A percentile compares a stretch with the other conserved stretches of the same genome.
phyloP scores from a whole-genome alignment of 2,888 invertebrate genomes.

The Blera fallax region DNA sequence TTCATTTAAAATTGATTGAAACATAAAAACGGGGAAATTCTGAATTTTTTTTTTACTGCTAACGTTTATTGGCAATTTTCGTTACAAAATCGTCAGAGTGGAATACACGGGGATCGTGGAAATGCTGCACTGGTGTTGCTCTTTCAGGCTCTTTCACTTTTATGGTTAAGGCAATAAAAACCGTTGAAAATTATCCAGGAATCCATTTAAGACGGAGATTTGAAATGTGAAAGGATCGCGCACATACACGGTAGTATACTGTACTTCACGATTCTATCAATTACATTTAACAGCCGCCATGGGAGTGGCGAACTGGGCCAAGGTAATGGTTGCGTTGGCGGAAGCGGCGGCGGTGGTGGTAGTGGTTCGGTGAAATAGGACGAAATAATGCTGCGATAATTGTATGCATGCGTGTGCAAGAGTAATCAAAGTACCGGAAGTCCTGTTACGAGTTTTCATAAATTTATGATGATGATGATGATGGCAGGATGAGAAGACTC shows the following conservation, averaged over 20 bases:
- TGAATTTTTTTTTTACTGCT: slow-evolving; percentile 17
- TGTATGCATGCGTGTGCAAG: slow-evolving; percentile 58
- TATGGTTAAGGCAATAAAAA: slow-evolving; percentile 40
- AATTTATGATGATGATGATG: slow-evolving; percentile 42
- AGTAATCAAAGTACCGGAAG: slow-evolving; percentile 58
- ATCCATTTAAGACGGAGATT: slow-evolving; percentile 62
- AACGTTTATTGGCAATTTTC: slow-evolving; percentile 62
- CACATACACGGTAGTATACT: slow-evolving; percentile 32
- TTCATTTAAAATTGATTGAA: slow-evolving; percentile 68
- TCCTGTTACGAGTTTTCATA: slow-evolving; percentile 37
- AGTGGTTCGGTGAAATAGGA: not conserved
- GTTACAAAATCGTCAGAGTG: slow-evolving; percentile 17
- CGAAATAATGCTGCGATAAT: slow-evolving; percentile 35
- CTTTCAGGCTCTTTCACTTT: slow-evolving; percentile 38
- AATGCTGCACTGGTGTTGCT: not conserved
- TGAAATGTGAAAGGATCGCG: slow-evolving; percentile 54
- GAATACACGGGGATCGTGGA: not conserved
- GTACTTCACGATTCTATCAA: slow-evolving; percentile 65
- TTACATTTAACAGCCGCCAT: slow-evolving; percentile 59
- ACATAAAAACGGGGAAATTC: slow-evolving; percentile 51
- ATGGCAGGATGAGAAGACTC: not conserved
- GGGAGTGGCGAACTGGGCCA: slow-evolving; percentile 13
- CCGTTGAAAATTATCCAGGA: slow-evolving; percentile 56
- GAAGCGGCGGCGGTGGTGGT: not conserved
- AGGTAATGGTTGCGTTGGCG: slow-evolving; percentile 11